phyloP scores from a whole-genome alignment of 2,113 vertebrate genomes.

The Circaetus cinerascens region DNA sequence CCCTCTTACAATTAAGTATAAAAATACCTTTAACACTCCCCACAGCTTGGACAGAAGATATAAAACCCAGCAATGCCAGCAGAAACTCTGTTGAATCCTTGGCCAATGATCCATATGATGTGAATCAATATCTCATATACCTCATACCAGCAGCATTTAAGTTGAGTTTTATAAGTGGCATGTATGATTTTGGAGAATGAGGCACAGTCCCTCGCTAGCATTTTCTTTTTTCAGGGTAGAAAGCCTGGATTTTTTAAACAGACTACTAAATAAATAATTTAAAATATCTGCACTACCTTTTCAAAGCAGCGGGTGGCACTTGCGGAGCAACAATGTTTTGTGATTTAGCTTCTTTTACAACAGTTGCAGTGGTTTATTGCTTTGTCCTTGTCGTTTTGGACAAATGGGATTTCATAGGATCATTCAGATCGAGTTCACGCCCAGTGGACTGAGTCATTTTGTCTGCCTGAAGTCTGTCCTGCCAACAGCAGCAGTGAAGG shows the following conservation, averaged over 20 bases:
- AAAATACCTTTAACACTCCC: not conserved
- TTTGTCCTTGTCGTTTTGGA: not conserved
- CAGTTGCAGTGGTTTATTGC: not conserved
- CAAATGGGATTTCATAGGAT: not conserved
- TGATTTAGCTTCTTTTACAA: not conserved
- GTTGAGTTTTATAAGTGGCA: not conserved
- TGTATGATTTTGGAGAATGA: not conserved
- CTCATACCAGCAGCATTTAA: not conserved
- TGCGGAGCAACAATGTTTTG: slow-evolving; percentile 40
- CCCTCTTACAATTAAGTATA: not conserved
- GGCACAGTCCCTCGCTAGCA: not conserved
- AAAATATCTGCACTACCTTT: slow-evolving; percentile 24
- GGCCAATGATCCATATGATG: not conserved
- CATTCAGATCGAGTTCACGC: not conserved
- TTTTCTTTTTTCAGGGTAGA: not conserved
- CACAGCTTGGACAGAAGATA: not conserved
- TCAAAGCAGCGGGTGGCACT: slow-evolving; percentile 62
- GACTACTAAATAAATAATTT: not conserved
- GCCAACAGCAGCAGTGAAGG: not conserved
- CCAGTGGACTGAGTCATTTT: not conserved
- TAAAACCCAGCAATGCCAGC: not conserved
- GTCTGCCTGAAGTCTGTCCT: not conserved
- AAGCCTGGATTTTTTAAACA: not conserved
- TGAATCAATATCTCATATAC: not conserved
- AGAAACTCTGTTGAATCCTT: not conserved